Base-by-base conservation (phyloP, 2,888 invertebrate genomes). In the Hirtodrosophila trivittata region DNA sequence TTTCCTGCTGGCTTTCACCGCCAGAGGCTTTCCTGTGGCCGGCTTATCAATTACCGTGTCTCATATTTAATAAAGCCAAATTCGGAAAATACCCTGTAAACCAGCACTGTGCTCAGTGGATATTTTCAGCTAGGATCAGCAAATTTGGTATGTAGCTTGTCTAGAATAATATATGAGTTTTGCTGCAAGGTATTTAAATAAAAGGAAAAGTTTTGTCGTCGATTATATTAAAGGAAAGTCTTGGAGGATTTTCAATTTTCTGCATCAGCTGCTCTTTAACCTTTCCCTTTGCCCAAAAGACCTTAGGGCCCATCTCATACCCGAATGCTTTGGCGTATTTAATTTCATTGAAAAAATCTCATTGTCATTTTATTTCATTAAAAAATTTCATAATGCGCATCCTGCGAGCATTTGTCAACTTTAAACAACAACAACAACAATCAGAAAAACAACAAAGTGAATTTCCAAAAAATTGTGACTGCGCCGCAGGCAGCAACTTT, bases 351-450 rank as follows among this genome's bases (percentile, higher is more conserved):
- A 63, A 60, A 55, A 60, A 72, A 78, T 78, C 70, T 63, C 65
- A 71, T 80, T 77, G 81, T 80, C 75, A 73, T 80, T 80, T 83
- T 52, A 80, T 80, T 80, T 84, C 75, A 77, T 80, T 83, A 80
- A 77, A 83, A n/a, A 75, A 80, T 80, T 75, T 75, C 72, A 77
- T 80, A 80, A 83, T 65, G 69, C 74, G 58, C 64, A 64, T 59
- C 63, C 73, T 60, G 58, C 12, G 58, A 47, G 45, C 66, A 63
- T 76, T 78, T 82, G 71, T 68, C 75, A 76, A 56, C 75, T 65
- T 65, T 65, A 50, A 32, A 45, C 57, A 45, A 16, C 32, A 59
- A 12, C 35, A 59, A 10, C 13, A 62, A 14, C 54, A 46, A 26
- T 42, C 45, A 30, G 55, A 57, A 37, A 8, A 69, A 32, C 65